Evolutionary conservation across 2,888 invertebrate species (phyloP), one percentile per base, ranked within the genome.

Genomic region (Spicauda simplicius): DNA sequence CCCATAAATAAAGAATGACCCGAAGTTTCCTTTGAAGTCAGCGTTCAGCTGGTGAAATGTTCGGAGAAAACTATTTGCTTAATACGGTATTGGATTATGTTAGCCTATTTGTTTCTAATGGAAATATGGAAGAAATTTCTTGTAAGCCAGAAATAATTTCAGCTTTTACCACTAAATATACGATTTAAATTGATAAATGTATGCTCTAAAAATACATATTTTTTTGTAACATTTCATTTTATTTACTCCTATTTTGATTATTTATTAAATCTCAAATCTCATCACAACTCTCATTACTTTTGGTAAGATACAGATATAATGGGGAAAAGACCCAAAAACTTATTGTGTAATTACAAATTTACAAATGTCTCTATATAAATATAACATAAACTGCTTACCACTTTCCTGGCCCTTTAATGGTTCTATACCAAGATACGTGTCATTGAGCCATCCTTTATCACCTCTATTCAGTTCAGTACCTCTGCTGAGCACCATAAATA

Each of bases 391-490:
- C 41, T 41, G 41, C 14, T 41, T 1, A 14, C 41, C 12, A 14
- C 14, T 41, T 1, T 14, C 14, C 2, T 14, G 41, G 1, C 2
- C 41, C 1, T 41, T 11, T 2, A 41, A 41, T 14, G 7, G 12
- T 41, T 41, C 41, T 41, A 41, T 41, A 41, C 2, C 14, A 41
- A 41, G 41, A 41, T 14, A 14, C 41, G 30, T 59, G 45, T 59
- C 59, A 45, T 54, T 58, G 18, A 54, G 11, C 59, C 59, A 54
- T 8, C 30, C 30, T 58, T 59, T 65, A 65, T 54, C 59, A 45
- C 65, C 41, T 58, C 25, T 58, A 58, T 64, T 41, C 64, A 64
- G 59, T 59, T 59, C 65, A 65, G 11, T 66, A 54, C 54, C 53
- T 59, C 53, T 37, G 30, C 16, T 59, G 59, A 57, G 45, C 65